Base-by-base conservation (phyloP, 2,797 vertebrate species). In the Sylvia borin region DNA sequence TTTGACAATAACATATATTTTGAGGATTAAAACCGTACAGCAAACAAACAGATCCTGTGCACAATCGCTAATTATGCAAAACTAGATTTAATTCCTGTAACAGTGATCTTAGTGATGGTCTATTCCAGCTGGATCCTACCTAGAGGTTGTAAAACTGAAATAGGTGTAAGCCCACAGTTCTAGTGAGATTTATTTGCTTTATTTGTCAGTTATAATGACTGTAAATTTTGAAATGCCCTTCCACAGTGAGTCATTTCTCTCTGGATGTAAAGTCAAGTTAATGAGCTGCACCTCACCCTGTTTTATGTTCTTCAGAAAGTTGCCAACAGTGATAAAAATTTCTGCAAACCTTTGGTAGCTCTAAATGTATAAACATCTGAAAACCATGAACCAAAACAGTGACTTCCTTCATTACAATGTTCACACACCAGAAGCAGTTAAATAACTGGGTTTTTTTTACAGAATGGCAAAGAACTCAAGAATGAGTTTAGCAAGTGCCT, bases 381-480 rank as follows among this genome's bases (percentile, higher is more conserved):
- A 92, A 83, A 51, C 19, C 25, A 32, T 34, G 42, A 92, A 47
- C 12, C 25, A 71, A 67, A 61, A 3, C 38, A 61, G 12, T 32
- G 11, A 51, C 47, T 54, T 61, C 32, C 29, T 50, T 76, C 42
- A 27, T 40, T 24, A 24, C 55, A 14, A 45, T 58, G 36, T 66
- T 88, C 58, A 67, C 17, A 18, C 5, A 15, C 16, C 24, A 73
- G n/a, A 29, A 84, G 20, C 10, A 47, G 10, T 57, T 47, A 36
- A 34, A 25, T 55, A 64, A 13, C 50, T 67, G 3, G 9, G 38
- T 0, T 26, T 53, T 68, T 85, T 62, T 88, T 54, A 45, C 95
- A 99, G 99, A 97, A 99, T 99, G 99, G 99, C 99, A 15, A 99
- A 98, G 96, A 99, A 99, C 97, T 99, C 99, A 3, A 98, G 99